Base-by-base conservation (phyloP, 2,888 invertebrate species). In the Agrochola macilenta region DNA sequence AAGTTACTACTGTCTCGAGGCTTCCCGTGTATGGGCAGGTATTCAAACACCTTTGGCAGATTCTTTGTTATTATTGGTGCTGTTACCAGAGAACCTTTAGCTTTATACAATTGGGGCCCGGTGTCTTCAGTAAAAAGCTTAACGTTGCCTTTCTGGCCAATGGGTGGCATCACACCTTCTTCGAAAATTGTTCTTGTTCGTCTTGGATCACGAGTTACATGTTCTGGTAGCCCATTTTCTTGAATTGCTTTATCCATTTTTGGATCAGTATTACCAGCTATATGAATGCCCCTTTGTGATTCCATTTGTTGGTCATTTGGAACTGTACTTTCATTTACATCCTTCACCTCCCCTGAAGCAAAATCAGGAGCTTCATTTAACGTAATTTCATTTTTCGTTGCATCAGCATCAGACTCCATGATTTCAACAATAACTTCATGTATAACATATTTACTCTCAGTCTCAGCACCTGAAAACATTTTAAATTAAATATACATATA, bases 11-110 rank as follows among this genome's bases (percentile, higher is more conserved):
- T 88, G 1, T 83, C 77, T 26, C 89, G 84, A 0, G 95, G 93
- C 46, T 81, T 89, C 0, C 94, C 95, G 76, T 87, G 89, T 60
- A 95, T 89, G 7, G 96, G 95, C n/a, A 96, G 82, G n/a, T 87
- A 89, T 58, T 90, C 89, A 86, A 93, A 96, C 5, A 90, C 91
- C 60, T 92, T 91, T 0, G 93, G 89, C 8, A 96, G 89, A 71
- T 93, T 95, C 57, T 88, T 92, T 1, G 93, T 85, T 61, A 94
- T 90, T 35, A 96, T 88, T 0, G 95, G 91, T 5, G 82, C 89
- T 0, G 95, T 94, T 0, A 94, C 91, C 46, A 94, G 73, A 35
- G 90, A 87, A 2, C 92, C 92, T 23, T 85, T 89, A 0, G 94
- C 89, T 14, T 89, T 74, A 68, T 96, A 94, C 82, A 94, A 89